Evolutionary conservation across 2,888 invertebrate species (phyloP), one percentile per base, ranked within the genome.

Genomic region (Xanthia icteritia): DNA sequence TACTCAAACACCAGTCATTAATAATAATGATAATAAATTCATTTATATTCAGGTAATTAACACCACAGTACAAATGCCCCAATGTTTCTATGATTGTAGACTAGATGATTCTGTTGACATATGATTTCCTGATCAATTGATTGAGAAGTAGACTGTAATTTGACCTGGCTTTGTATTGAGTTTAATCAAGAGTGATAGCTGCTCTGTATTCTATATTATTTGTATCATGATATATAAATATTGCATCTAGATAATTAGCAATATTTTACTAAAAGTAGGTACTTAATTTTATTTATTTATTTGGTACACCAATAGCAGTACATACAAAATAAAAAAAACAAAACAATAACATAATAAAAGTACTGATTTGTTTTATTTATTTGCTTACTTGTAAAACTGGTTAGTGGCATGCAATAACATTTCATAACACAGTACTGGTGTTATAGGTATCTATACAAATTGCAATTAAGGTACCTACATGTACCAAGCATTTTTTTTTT

Each of bases 111-210:
- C 51, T 51, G 31, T 84, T 70, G 70, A 78, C 63, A 64, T n/a
- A n/a, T 78, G 42, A 70, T 73, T 84, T 69, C n/a, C 65, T 70
- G 65, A 70, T 66, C 60, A 79, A 74, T 84, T 76, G 54, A 73
- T 71, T 73, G 70, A n/a, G 42, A 63, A 74, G 64, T 76, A 75
- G 48, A 70, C 67, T 56, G 23, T 71, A 66, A 77, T 81, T 79
- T 74, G 72, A 73, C 58, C 73, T 69, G 61, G 60, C 74, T 76
- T 61, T 77, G 58, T 36, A 73, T 76, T 66, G 64, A 69, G 31
- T 67, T 58, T 31, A 79, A 77, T 67, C 11, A 15, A 74, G 61
- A 74, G 70, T 73, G 56, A 73, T 82, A 68, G 36, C 13, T 73
- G 39, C 39, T 64, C 15, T 56, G 48, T 63, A 58, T 69, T 76